A percentile compares a stretch with the other conserved stretches of the same genome.
phyloP scores from a whole-genome alignment of 2,113 vertebrate genomes.

The Mirza zaza region DNA sequence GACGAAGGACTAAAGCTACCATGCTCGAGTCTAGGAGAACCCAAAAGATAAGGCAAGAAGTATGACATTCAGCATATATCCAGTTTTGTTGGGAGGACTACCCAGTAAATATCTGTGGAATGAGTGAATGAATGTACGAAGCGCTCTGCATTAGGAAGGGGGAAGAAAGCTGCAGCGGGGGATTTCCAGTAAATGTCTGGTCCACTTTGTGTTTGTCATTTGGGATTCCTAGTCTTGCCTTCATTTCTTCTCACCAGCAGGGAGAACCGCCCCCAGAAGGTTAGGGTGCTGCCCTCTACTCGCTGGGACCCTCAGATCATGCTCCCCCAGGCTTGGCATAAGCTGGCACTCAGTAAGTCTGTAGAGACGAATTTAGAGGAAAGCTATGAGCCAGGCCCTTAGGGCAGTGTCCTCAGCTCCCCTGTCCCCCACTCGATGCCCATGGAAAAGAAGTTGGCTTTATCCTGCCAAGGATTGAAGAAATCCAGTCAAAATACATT shows the following conservation, averaged over 20 bases:
- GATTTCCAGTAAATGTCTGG: background rate
- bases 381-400: background rate
- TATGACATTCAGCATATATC: background rate
- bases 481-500: background rate
- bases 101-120: background rate
- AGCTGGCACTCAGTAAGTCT: background rate
- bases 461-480: background rate
- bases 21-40: background rate
- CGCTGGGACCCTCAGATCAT: background rate
- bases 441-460: background rate
- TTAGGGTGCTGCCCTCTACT: background rate
- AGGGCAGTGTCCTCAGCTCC: background rate
- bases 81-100: background rate
- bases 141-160: too few relatives aligned
- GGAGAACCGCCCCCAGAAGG: background rate
- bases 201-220: background rate
- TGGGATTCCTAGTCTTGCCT: background rate
- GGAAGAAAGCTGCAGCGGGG: background rate
- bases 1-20: background rate
- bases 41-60: background rate
- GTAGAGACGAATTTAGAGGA: background rate
- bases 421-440: background rate
- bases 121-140: background rate
- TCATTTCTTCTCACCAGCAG: background rate
- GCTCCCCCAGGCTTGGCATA: background rate